Evolutionary conservation across 2,888 invertebrate genomes (phyloP), one percentile per base, ranked within the genome.

Genomic region (Erebia aethiops): DNA sequence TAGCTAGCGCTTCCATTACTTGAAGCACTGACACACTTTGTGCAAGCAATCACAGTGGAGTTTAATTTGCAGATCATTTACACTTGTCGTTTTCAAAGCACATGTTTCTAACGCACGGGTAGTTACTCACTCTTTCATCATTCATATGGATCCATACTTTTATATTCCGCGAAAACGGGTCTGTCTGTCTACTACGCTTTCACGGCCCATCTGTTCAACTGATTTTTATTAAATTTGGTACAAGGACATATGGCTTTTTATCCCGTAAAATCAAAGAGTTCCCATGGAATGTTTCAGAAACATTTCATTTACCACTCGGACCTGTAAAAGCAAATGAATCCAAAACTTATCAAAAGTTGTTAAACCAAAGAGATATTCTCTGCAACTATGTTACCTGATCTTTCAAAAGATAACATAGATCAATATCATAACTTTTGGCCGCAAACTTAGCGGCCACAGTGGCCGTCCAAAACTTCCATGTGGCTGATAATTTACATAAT

Each of bases 401-500:
- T 81, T 80, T 82, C 82, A 79, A 82, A 82, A 86, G 88, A 88
- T 89, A 87, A 81, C 82, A 81, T 84, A 84, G 88, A 88, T 89
- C 87, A 88, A 91, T 90, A 89, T 85, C 81, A 83, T 84, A 90
- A 92, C 85, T 91, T 90, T 86, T 82, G 80, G 81, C 84, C 84
- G 79, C 84, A 89, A 91, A 91, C 90, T 90, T 89, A 84, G 84
- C 82, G 85, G 84, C 87, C 88, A 82, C 86, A 85, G 84, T 86
- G 89, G 87, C 85, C 85, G 86, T 86, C 82, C 80, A 79, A 88
- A 90, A 92, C 86, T 92, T 92, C 89, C 87, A 86, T 90, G 87
- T 87, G 87, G 85, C 84, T 88, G 88, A 91, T 91, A 91, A 92
- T 93, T 92, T 92, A 90, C 92, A 92, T 92, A 92, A 92, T 92